Percentiles rank a stretch among this genome's conserved stretches.
These are phyloP conservation scores for Kuschelorhynchus macadamiae DNA, from an alignment of 2,888 invertebrate species.

Conservation along the genomic window DNA sequence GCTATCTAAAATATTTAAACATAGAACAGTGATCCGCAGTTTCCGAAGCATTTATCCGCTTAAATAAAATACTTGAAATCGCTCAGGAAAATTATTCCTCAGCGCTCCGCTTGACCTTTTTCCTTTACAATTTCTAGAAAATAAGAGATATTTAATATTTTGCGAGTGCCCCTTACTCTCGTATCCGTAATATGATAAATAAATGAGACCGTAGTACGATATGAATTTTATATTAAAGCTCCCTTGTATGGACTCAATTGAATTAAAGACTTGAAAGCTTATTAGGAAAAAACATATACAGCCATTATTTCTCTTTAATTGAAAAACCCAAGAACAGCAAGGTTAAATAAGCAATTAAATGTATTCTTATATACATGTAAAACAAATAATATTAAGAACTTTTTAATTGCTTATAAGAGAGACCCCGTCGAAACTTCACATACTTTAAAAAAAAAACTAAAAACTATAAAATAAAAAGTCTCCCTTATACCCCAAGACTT, in stretches of 20 bases:
- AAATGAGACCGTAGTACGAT: not conserved
- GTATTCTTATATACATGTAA: too few relatives aligned
- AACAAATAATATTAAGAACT: too few relatives aligned
- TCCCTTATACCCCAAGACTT: too few relatives aligned
- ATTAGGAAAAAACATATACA: too few relatives aligned
- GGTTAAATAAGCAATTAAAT: too few relatives aligned
- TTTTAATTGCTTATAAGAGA: too few relatives aligned
- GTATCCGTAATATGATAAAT: not conserved
- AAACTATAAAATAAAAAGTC: too few relatives aligned
- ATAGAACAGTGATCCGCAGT: slow-evolving; percentile 10
- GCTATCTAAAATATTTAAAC: slow-evolving; percentile 23
- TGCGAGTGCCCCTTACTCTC: slow-evolving; percentile 6
- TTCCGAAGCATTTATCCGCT: slow-evolving; percentile 7
- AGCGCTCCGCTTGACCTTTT: slow-evolving; percentile 20
- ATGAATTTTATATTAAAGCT: not conserved
- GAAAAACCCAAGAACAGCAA: too few relatives aligned
- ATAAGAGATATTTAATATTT: slow-evolving; percentile 23
- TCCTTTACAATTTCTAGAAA: slow-evolving; percentile 14
- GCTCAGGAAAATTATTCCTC: slow-evolving; percentile 20
- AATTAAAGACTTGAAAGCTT: too few relatives aligned
- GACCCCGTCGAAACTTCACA: too few relatives aligned
- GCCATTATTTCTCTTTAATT: too few relatives aligned
- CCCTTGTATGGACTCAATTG: not conserved
- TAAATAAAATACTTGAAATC: slow-evolving; percentile 32
- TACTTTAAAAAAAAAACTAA: too few relatives aligned